Percentiles rank a stretch among this genome's conserved stretches.
These are phyloP conservation scores for Stramonita haemastoma DNA, from an alignment of 2,888 invertebrate species.

Conservation along the genomic window DNA sequence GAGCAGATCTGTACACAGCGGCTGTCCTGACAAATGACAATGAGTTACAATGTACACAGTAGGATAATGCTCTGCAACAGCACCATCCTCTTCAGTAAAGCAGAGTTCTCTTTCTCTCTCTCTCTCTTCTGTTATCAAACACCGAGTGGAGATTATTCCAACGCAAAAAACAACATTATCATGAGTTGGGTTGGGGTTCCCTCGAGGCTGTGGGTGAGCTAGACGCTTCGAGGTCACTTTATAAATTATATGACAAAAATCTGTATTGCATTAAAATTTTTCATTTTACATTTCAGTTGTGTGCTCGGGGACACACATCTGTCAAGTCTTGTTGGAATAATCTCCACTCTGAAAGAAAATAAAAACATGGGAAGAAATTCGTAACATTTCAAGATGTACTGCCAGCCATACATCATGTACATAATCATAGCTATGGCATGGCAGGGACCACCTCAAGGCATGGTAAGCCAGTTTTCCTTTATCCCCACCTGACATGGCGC, in stretches of 20 bases:
- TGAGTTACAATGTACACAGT: not conserved
- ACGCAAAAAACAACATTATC: not conserved
- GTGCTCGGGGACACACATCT: not conserved
- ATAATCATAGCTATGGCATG: not conserved
- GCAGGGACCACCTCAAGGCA: conserved; percentile 28
- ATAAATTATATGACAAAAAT: conserved; percentile 23
- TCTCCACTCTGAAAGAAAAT: conserved; percentile 25
- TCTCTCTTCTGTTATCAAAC: not conserved
- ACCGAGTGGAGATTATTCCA: conserved; percentile 27
- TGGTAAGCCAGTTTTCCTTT: not conserved
- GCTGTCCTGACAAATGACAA: not conserved
- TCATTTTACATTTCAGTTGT: not conserved
- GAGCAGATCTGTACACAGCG: conserved; percentile 28
- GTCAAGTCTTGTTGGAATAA: conserved; percentile 33
- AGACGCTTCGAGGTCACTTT: conserved; percentile 3
- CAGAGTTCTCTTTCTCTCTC: not conserved
- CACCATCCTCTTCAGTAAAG: conserved; percentile 9
- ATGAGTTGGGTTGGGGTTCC: not conserved
- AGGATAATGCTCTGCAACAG: conserved; percentile 12
- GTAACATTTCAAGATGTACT: not conserved
- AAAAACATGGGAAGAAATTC: conserved; percentile 13
- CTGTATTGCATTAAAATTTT: not conserved
- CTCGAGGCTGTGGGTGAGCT: not conserved
- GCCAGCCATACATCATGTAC: not conserved
- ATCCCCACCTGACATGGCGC: not conserved